Percentiles rank a stretch among this genome's conserved stretches.
Evolutionary conservation across 2,888 invertebrate genomes (phyloP).

Genomic region (Rhagonycha lutea): DNA sequence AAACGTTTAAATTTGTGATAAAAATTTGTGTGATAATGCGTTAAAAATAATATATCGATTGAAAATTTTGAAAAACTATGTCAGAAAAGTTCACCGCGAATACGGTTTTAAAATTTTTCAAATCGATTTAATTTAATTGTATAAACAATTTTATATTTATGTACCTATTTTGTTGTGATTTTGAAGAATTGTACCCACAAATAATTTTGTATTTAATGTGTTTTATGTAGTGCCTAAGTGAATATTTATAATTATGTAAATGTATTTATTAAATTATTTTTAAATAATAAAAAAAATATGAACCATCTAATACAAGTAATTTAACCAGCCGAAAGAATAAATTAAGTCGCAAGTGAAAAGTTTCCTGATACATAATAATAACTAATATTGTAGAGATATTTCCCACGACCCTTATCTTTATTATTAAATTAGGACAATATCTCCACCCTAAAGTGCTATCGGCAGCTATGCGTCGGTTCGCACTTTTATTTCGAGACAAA

Average conservation of each 20-base stretch:
- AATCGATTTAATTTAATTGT: background rate
- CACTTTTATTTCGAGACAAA: no score
- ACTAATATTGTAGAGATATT: no score
- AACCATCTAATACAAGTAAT: no score
- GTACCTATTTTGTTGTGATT: background rate
- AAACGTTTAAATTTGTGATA: background rate
- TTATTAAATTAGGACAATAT: no score
- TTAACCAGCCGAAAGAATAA: no score
- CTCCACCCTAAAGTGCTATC: no score
- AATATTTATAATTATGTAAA: background rate
- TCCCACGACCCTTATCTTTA: no score
- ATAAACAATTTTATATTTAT: background rate
- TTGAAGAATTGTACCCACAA: background rate
- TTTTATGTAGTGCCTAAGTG: background rate
- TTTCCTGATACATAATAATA: no score
- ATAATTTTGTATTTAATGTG: background rate
- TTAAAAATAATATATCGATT: background rate
- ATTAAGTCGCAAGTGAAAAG: no score
- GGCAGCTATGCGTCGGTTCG: no score
- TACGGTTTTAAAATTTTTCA: no score
- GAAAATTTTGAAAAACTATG: background rate
- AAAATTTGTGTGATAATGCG: background rate
- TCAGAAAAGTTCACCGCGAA: background rate
- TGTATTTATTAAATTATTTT: background rate
- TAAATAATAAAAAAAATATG: background rate